Conservation (phyloP, 2,113 vertebrate species). For the Anoura caudifer region DNA sequence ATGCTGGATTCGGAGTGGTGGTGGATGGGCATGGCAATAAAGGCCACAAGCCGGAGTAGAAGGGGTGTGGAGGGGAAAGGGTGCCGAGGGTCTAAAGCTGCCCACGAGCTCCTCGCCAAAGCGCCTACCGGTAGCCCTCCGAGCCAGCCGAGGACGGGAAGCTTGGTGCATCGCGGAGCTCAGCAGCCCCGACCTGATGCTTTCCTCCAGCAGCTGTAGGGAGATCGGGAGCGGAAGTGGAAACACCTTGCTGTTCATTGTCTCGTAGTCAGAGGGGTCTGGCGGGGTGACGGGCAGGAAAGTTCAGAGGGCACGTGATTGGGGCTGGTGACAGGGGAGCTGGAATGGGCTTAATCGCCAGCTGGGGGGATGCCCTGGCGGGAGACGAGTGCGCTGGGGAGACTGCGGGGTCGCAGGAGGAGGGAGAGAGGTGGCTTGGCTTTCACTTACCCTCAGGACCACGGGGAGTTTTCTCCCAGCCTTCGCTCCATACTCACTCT, state of each 20-base stretch:
- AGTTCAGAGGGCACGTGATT: not conserved
- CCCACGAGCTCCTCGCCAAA: not conserved
- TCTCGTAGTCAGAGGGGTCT: not conserved
- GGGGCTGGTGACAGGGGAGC: not conserved
- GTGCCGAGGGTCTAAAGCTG: not conserved
- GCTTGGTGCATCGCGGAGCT: not conserved
- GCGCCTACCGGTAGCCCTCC: not conserved
- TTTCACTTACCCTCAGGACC: not conserved
- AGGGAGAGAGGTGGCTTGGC: not conserved
- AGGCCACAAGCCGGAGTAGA: not conserved
- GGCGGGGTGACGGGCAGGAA: not conserved
- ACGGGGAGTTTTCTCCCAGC: not conserved
- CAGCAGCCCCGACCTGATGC: fast-evolving
- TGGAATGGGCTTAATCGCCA: not conserved
- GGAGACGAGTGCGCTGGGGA: not conserved
- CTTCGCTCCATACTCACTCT: not conserved
- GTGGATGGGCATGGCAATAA: not conserved
- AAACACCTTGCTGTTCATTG: not conserved
- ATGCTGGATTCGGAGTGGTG: not conserved
- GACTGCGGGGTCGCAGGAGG: too few species aligned
- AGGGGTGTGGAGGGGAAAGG: not conserved
- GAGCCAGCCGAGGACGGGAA: not conserved
- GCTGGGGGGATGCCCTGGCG: not conserved
- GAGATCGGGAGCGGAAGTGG: not conserved
- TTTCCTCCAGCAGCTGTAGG: not conserved